phyloP scores from a whole-genome alignment of 2,888 invertebrate genomes.

The Epistrophe eligans region DNA sequence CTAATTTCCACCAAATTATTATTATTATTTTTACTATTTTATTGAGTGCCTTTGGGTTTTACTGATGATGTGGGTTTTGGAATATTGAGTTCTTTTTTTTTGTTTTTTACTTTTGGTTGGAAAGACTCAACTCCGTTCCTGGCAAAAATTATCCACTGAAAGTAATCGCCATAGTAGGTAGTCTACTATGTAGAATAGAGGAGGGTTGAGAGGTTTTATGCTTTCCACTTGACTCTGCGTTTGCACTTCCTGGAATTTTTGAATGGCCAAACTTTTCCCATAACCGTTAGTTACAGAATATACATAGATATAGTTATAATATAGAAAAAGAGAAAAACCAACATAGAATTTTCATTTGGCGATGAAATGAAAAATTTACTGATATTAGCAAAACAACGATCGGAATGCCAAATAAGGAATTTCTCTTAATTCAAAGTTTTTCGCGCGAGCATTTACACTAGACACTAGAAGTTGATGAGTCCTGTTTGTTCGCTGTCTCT shows the following conservation, averaged over 20 bases:
- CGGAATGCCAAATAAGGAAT: constrained; percentile 67
- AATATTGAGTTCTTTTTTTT: background rate
- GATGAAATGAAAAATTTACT: constrained; percentile 70
- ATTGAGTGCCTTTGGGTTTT: constrained; percentile 62
- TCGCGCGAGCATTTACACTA: constrained; percentile 57
- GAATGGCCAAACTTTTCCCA: constrained; percentile 70
- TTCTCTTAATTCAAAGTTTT: constrained; percentile 70
- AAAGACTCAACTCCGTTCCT: background rate
- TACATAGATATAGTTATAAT: background rate
- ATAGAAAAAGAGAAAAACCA: constrained; percentile 14
- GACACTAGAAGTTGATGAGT: constrained; percentile 37
- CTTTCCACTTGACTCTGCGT: background rate
- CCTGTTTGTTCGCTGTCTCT: constrained; percentile 9
- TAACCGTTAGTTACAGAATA: constrained; percentile 67
- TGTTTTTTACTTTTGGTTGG: background rate
- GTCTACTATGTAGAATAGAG: background rate
- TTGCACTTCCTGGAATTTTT: constrained; percentile 44
- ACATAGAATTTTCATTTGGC: constrained; percentile 33
- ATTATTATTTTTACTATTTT: constrained; percentile 72
- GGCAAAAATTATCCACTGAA: constrained; percentile 56
- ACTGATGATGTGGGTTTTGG: constrained; percentile 10
- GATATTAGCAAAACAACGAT: constrained; percentile 72
- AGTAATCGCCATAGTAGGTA: constrained; percentile 54
- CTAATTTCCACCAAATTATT: constrained; percentile 75
- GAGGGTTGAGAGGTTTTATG: background rate